These are phyloP conservation scores for Morinoia aosen DNA, from an alignment of 2,888 invertebrate species.

Conservation along the genomic window DNA sequence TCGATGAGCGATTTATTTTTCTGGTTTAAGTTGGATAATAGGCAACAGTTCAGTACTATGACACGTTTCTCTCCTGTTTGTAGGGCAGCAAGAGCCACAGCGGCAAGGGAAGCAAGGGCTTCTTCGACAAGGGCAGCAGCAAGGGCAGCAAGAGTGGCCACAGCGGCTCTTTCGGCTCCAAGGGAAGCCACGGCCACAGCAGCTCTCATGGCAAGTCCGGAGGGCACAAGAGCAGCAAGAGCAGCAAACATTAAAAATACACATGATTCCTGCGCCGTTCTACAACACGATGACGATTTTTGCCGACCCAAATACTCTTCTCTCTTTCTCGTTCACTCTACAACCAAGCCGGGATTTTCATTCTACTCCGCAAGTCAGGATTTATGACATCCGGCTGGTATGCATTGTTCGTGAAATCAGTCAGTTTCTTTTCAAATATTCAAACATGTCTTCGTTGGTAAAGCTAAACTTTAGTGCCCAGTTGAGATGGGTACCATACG, in stretches of 20 bases:
- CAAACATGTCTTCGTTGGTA: no score
- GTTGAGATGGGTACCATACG: no score
- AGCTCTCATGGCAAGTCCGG: constrained; percentile 61
- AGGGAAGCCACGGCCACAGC: constrained; percentile 75
- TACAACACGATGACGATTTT: no score
- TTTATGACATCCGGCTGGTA: no score
- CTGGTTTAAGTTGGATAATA: neutral
- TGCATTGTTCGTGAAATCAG: no score
- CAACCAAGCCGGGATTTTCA: no score
- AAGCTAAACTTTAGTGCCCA: no score
- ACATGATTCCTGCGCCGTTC: no score
- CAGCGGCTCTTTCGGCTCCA: constrained; percentile 76
- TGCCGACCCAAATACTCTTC: no score
- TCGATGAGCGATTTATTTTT: neutral
- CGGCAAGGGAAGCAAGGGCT: constrained; percentile 76
- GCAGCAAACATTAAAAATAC: constrained; percentile 16
- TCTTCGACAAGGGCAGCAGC: constrained; percentile 79
- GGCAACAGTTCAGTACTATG: neutral
- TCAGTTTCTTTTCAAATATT: no score
- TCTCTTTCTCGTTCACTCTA: no score
- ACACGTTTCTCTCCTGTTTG: neutral
- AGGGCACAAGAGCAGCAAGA: constrained; percentile 58
- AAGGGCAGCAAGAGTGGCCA: constrained; percentile 72
- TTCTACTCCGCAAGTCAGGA: no score
- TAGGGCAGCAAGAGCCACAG: constrained; percentile 65